Conservation (phyloP, 2,113 vertebrate species). For the Indri indri region DNA sequence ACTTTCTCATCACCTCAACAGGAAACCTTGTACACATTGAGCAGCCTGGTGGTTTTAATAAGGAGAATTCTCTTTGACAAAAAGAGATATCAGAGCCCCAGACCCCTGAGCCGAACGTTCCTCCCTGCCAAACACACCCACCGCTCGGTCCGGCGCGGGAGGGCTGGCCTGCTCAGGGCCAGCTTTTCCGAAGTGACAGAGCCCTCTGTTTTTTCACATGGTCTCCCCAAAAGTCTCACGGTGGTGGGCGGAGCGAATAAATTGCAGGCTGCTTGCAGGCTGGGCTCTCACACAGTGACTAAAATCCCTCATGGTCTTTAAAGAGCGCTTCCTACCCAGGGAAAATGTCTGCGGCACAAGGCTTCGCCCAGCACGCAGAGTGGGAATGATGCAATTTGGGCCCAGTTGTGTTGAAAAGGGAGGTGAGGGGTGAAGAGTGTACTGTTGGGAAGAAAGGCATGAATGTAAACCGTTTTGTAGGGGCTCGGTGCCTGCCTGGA, state of each 20-base stretch:
- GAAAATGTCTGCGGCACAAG: background rate
- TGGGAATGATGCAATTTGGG: background rate
- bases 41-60: background rate
- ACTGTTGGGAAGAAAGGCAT: background rate
- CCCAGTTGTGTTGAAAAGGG: background rate
- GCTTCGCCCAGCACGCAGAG: too few species aligned
- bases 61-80: background rate
- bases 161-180: fast-evolving
- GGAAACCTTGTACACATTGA: background rate
- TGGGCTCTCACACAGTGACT: background rate
- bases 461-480: background rate
- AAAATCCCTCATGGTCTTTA: background rate
- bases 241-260: background rate
- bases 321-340: background rate
- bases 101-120: too few species aligned
- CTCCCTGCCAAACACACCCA: background rate
- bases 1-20: background rate
- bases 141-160: too few species aligned
- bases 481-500: background rate
- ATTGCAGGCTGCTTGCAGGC: background rate
- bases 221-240: background rate
- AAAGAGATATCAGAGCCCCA: too few species aligned
- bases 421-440: background rate
- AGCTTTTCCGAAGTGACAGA: background rate
- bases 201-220: background rate